Evolutionary conservation across 92 coral and sea anemone species (phyloP), one percentile per base, ranked within the genome.

Genomic region (Desmophyllum pertusum): DNA sequence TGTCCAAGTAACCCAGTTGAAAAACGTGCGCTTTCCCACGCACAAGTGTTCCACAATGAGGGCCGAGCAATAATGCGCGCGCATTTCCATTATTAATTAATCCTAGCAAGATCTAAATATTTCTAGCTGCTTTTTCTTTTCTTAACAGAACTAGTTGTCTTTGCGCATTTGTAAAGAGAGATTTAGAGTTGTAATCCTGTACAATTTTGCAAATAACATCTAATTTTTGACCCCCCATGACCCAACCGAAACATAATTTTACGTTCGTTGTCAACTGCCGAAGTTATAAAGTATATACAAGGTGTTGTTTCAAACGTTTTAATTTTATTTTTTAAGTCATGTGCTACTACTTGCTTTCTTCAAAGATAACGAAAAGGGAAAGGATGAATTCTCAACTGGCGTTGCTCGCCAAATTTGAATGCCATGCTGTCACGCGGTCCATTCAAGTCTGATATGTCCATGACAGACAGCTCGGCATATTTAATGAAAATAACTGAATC

Each of bases 151-250:
- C 2, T 27, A 25, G 53, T 25, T 37, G 25, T 17, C 40, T 19
- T n/a, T 6, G 18, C 4, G 46, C 27, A 4, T 42, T 78, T 77
- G 71, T 41, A 41, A 27, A 41, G 30, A 27, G 25, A 17, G 45
- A 31, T 64, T 78, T 42, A 30, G 59, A 25, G 83, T 29, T 78
- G 83, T 65, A 61, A 63, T 78, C 39, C 67, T 3, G 46, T 59
- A 25, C 23, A 19, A 29, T 55, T 57, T 15, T 40, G 70, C 38
- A 77, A 77, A 77, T 37, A 61, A 42, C 3, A 59, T 25, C 5
- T 78, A 62, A 18, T 42, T 63, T n/a, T 63, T 63, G 65, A 75
- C 79, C 79, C 39, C 62, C 17, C 4, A 9, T 76, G 83, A 64
- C 73, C 83, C 73, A 30, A 59, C 65, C 35, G 8, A 63, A 78